Conservation (phyloP, 1,140 invertebrate genomes). For the Diachasmimorpha longicaudata region DNA sequence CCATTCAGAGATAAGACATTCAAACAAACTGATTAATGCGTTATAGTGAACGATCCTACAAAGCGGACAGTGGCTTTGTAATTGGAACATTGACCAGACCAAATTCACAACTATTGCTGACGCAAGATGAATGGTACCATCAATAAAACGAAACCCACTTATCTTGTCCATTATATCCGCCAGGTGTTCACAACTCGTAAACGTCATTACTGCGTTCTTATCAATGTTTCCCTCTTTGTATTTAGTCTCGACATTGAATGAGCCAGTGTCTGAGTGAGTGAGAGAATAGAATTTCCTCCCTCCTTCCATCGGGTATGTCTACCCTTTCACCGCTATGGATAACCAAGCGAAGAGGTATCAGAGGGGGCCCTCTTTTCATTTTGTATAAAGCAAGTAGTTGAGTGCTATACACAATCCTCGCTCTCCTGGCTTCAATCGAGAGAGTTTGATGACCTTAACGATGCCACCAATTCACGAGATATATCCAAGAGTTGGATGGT, state of each 20-base stretch:
- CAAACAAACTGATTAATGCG: no score
- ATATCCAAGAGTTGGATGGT: not conserved
- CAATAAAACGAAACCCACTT: not conserved
- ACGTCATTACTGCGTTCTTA: slow-evolving; percentile 9
- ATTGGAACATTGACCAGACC: no score
- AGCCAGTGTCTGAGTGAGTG: not conserved
- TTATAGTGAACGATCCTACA: no score
- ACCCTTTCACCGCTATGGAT: not conserved
- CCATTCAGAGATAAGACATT: no score
- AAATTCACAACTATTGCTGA: not conserved
- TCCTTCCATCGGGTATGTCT: not conserved
- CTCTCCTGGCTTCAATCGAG: slow-evolving; percentile 4
- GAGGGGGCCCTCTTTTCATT: not conserved
- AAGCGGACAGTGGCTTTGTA: no score
- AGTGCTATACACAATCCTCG: slow-evolving; percentile 11
- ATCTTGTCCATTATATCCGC: not conserved
- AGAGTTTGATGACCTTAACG: slow-evolving; percentile 25
- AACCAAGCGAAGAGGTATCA: not conserved
- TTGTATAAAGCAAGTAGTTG: not conserved
- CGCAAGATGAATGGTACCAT: not conserved
- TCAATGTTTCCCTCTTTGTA: not conserved
- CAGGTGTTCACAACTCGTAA: slow-evolving; percentile 21
- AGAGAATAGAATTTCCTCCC: not conserved
- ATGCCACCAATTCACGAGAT: not conserved
- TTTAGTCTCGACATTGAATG: slow-evolving; percentile 12